A percentile compares a stretch with the other conserved stretches of the same genome.
phyloP scores from a whole-genome alignment of 2,888 invertebrate species.

The Amaurobius ferox region DNA sequence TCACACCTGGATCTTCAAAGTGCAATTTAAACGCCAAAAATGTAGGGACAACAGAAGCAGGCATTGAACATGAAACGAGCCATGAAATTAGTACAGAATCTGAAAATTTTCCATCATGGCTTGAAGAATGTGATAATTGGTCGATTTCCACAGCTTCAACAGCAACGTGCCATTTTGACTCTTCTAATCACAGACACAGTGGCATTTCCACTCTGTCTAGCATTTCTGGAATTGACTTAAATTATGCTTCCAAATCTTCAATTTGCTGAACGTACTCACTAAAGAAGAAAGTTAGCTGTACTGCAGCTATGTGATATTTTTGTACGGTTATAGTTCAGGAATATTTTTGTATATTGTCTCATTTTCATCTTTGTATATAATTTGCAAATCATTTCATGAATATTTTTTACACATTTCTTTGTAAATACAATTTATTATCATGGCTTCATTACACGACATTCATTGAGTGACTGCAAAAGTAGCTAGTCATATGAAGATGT shows the following conservation, averaged over 20 bases:
- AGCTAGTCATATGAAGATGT: too few relatives aligned
- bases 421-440: too few relatives aligned
- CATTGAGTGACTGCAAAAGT: too few relatives aligned
- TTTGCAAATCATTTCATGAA: too few relatives aligned
- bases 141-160: constrained; percentile 67
- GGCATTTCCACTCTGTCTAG: constrained; percentile 30
- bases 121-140: constrained; percentile 64
- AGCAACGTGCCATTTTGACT: constrained; percentile 43
- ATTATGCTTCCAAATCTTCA: constrained; percentile 51
- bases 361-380: constrained; percentile 1
- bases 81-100: background rate
- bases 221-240: constrained; percentile 37
- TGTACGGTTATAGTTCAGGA: constrained; percentile 5
- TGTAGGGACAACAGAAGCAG: background rate
- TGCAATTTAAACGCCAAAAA: background rate
- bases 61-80: background rate
- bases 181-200: constrained; percentile 27
- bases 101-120: constrained; percentile 25
- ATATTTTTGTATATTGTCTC: constrained; percentile 4
- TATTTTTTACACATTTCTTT: too few relatives aligned
- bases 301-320: background rate
- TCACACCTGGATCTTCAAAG: background rate
- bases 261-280: constrained; percentile 25
- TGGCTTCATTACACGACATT: too few relatives aligned
- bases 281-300: too few relatives aligned